Conservation (phyloP, 2,113 vertebrate genomes). For the Nesoenas mayeri region DNA sequence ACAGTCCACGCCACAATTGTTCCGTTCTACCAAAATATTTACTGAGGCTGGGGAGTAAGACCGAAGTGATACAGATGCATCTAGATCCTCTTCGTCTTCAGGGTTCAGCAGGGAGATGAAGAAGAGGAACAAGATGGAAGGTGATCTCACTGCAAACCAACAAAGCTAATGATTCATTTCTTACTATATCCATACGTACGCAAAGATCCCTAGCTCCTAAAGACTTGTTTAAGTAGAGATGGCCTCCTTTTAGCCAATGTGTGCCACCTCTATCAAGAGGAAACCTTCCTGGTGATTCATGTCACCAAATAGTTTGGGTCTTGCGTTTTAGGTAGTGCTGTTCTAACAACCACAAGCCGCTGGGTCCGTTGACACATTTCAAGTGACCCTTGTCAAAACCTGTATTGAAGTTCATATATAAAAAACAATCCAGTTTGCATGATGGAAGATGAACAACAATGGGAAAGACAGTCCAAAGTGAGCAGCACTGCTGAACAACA, state of each 20-base stretch:
- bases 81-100: not conserved
- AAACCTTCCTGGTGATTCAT: not conserved
- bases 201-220: not conserved
- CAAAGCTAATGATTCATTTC: not conserved
- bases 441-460: not conserved
- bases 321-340: not conserved
- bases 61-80: not conserved
- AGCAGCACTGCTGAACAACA: not conserved
- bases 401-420: not conserved
- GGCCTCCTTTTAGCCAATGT: not conserved
- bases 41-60: not conserved
- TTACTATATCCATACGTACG: not conserved
- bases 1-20: constrained; percentile 39
- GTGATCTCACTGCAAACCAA: not conserved
- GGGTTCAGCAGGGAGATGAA: not conserved
- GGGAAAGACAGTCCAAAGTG: not conserved
- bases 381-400: not conserved
- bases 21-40: constrained; percentile 36
- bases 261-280: not conserved
- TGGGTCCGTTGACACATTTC: not conserved
- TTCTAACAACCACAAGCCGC: not conserved
- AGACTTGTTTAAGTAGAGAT: not conserved
- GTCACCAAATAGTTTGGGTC: not conserved
- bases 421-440: not conserved
- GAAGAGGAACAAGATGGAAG: not conserved